Conservation (phyloP, 2,888 invertebrate species). For the Mesopsocus fuscifrons region DNA sequence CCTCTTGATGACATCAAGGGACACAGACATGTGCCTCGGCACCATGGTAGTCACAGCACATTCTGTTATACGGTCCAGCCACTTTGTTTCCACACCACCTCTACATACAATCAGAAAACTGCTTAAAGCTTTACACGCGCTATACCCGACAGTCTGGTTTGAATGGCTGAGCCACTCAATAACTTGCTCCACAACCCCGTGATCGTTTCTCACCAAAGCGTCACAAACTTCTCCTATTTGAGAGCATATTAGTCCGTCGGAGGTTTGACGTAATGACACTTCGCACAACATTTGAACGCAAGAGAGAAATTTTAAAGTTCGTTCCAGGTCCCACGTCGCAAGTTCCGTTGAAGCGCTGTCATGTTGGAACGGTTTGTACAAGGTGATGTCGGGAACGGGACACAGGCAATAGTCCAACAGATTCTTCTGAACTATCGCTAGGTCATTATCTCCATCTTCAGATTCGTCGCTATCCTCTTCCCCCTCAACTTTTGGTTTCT, state of each 20-base stretch:
- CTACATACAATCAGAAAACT: constrained; percentile 70
- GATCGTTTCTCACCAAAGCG: constrained; percentile 57
- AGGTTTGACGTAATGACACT: constrained; percentile 66
- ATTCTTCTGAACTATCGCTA: constrained; percentile 40
- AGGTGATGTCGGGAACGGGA: constrained; percentile 46
- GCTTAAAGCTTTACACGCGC: constrained; percentile 59
- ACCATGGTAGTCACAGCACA: constrained; percentile 36
- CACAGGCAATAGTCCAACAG: constrained; percentile 63
- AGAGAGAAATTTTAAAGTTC: constrained; percentile 58
- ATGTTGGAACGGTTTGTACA: constrained; percentile 51
- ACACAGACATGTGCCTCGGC: constrained; percentile 57
- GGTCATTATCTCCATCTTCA: constrained; percentile 26
- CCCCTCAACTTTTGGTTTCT: constrained; percentile 50
- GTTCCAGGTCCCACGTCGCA: constrained; percentile 43
- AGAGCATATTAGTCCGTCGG: constrained; percentile 62
- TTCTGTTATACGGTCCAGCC: constrained; percentile 37
- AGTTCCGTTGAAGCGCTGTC: constrained; percentile 28
- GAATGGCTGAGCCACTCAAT: constrained; percentile 58
- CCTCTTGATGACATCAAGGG: constrained; percentile 64
- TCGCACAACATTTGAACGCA: constrained; percentile 69
- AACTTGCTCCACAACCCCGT: constrained; percentile 67
- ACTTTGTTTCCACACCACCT: constrained; percentile 53
- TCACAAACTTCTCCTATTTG: constrained; percentile 63
- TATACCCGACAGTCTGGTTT: constrained; percentile 62
- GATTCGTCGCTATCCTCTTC: constrained; percentile 32